Evolutionary conservation across 2,113 vertebrate species (phyloP).

Genomic region (Salvator merianae): DNA sequence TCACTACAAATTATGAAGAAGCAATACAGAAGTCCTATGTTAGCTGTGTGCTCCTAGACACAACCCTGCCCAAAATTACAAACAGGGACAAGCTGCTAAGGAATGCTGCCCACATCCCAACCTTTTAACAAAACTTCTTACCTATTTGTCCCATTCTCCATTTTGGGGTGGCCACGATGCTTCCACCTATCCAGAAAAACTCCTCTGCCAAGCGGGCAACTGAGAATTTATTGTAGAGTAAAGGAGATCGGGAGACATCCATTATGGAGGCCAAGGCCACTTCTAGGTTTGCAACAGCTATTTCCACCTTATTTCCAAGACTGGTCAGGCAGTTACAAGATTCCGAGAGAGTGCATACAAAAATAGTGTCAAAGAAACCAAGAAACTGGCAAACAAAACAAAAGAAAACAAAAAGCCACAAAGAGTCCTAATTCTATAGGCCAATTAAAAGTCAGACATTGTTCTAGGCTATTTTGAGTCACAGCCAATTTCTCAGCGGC

Average conservation of each 20-base stretch:
- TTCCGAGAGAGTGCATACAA: neutral
- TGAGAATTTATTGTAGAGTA: slow-evolving; percentile 63
- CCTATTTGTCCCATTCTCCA: slow-evolving; percentile 86
- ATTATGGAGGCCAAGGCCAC: slow-evolving; percentile 39
- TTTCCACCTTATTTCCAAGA: neutral
- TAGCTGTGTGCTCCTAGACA: neutral
- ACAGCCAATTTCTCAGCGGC: neutral
- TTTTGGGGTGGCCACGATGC: slow-evolving; percentile 74
- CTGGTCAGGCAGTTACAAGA: neutral
- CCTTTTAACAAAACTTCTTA: slow-evolving; percentile 69
- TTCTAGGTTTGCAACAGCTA: slow-evolving; percentile 6
- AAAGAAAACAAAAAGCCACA: too few relatives aligned
- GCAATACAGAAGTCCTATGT: neutral
- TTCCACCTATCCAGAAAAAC: slow-evolving; percentile 85
- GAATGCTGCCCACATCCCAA: neutral
- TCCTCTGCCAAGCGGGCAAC: slow-evolving; percentile 77
- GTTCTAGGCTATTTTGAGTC: slow-evolving; percentile 6
- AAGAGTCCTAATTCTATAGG: accelerated
- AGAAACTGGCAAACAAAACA: too few relatives aligned
- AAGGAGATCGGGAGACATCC: slow-evolving; percentile 53
- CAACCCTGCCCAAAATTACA: neutral
- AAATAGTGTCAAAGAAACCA: neutral
- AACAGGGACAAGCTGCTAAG: slow-evolving; percentile 19
- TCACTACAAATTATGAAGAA: too few relatives aligned
- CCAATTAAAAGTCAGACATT: slow-evolving; percentile 26